Evolutionary conservation across 2,888 invertebrate species (phyloP).

Genomic region (Drosophila cognata): DNA sequence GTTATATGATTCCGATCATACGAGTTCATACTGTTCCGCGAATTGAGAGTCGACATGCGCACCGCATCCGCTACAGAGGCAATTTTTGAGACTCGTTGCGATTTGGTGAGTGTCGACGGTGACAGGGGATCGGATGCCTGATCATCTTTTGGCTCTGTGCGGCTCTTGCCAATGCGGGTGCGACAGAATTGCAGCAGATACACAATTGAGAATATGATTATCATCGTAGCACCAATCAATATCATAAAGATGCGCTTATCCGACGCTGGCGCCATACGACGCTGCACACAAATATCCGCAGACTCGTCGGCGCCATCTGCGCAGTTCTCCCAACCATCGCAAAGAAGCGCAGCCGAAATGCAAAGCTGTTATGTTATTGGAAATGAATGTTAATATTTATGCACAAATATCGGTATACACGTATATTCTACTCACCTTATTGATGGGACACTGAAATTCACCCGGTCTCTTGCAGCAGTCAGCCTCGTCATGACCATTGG

Average conservation of each 20-base stretch:
- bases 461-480: slow-evolving; percentile 88
- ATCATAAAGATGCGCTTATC: slow-evolving; percentile 87
- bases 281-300: slow-evolving; percentile 87
- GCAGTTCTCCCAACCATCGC: slow-evolving; percentile 92
- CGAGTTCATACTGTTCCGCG: slow-evolving; percentile 88
- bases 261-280: slow-evolving; percentile 85
- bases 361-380: slow-evolving; percentile 85
- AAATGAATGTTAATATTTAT: background rate
- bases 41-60: slow-evolving; percentile 88
- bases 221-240: slow-evolving; percentile 86
- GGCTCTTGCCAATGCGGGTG: slow-evolving; percentile 86
- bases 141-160: slow-evolving; percentile 87
- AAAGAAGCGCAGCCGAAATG: slow-evolving; percentile 88
- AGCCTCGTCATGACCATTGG: slow-evolving; percentile 89
- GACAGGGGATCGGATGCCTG: slow-evolving; percentile 89
- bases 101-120: slow-evolving; percentile 85
- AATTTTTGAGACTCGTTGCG: slow-evolving; percentile 84
- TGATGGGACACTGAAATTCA: slow-evolving; percentile 90
- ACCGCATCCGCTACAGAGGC: slow-evolving; percentile 86
- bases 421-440: slow-evolving; percentile 84
- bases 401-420: background rate
- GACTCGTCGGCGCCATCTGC: slow-evolving; percentile 93
- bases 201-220: slow-evolving; percentile 86
- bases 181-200: slow-evolving; percentile 86
- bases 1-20: slow-evolving; percentile 90